Evolutionary conservation across 2,888 invertebrate species (phyloP).

Genomic region (Lacanobia oleracea): DNA sequence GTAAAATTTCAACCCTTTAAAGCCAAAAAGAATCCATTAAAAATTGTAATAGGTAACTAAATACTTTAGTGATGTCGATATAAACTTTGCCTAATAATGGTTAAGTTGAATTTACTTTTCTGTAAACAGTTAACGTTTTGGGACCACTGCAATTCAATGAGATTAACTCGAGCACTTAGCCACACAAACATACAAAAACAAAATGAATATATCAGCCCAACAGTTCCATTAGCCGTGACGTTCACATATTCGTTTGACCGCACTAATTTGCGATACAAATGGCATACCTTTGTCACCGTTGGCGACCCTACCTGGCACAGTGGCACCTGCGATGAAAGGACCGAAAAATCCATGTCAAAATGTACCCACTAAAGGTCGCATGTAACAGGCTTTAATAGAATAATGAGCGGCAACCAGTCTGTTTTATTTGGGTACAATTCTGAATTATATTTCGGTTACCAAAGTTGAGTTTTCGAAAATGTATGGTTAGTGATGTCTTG

Average conservation of each 20-base stretch:
- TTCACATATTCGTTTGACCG: conserved; percentile 62
- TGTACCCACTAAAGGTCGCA: conserved; percentile 53
- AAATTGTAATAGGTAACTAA: no score
- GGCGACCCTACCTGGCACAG: conserved; percentile 57
- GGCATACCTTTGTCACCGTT: conserved; percentile 69
- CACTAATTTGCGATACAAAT: conserved; percentile 74
- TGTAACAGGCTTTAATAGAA: conserved; percentile 59
- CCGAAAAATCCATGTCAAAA: conserved; percentile 62
- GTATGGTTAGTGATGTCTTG: conserved; percentile 20
- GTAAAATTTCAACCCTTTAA: neutral
- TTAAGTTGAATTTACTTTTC: no score
- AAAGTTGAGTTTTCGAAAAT: conserved; percentile 28
- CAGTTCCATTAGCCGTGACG: conserved; percentile 53
- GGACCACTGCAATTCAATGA: neutral
- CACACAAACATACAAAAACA: conserved; percentile 1
- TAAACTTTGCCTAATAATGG: no score
- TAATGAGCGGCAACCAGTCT: conserved; percentile 53
- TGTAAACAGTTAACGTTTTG: no score
- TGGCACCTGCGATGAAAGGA: conserved; percentile 55
- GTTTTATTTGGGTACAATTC: conserved; percentile 58
- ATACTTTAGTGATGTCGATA: no score
- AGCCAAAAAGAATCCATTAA: neutral
- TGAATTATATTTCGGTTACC: conserved; percentile 43
- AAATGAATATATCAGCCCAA: conserved; percentile 35
- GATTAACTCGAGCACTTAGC: neutral